Base-by-base conservation (phyloP, 1,140 invertebrate species). In the Aleiodes sp. region DNA sequence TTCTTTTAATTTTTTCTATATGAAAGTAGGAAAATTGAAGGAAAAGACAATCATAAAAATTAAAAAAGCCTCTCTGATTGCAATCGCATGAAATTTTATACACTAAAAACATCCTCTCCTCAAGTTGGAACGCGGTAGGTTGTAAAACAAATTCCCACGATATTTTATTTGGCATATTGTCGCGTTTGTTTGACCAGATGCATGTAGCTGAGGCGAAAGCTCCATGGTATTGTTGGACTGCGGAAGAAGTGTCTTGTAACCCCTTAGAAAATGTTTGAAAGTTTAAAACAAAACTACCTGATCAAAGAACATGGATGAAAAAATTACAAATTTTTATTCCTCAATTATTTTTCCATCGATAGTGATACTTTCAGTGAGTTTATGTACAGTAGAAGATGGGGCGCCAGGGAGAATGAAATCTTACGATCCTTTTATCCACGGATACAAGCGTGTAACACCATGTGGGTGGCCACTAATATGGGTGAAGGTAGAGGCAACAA, bases 401-500 rank as follows among this genome's bases (percentile, higher is more conserved):
- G 46, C 46, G 46, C 21, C 46, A 12, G 21, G 46, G 21, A 9
- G 26, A 21, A 52, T 9, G 26, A 41, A 21, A 63, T 21, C 21
- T 7, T 19, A 62, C 31, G 19, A n/a, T 41, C 4, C 19, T 35
- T 21, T 31, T 52, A 66, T 61, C 14, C 59, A 61, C 4, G 10
- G 10, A 26, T 68, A 64, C 60, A 37, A 68, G 35, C 41, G 68
- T 71, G 71, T 75, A 73, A 73, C 71, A 68, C 70, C 64, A 65
- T 68, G 76, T 78, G 71, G 78, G 78, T 76, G 77, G 75, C 4
- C 41, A 72, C 70, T 72, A 74, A 80, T 79, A 80, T 80, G 72
- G 78, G 79, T 79, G 76, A 80, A 80, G 78, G 78, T 72, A 77
- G 76, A 65, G 16, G 9, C 19, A 64, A 77, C 76, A 76, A 77